Base-by-base conservation (phyloP, 1,140 invertebrate species). In the Chionoecetes opilio region DNA sequence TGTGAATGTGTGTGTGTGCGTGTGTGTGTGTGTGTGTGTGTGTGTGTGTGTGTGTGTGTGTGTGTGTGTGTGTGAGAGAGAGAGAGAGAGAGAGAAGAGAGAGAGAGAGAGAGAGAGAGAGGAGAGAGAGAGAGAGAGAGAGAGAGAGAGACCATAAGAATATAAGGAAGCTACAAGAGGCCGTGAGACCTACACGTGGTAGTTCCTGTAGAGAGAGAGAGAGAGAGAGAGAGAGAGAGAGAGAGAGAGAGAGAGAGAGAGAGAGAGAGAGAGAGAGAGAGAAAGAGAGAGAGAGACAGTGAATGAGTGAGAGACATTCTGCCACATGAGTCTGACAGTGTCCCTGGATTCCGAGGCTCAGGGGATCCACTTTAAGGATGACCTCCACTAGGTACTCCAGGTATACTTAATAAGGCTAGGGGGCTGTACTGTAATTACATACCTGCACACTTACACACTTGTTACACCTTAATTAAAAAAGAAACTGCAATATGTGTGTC, bases 1-100 rank as follows among this genome's bases (percentile, higher is more conserved):
- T 86, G 84, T 86, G 84, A 34, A 32, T 86, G 84, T 86, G 84
- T 86, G 32, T 86, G 84, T 86, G 32, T 35, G 84, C 35, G 35
- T 86, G 32, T 38, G 84, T 35, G 35, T 34, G 3, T 86, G 32
- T 86, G 84, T 35, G 84, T 35, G 14, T 86, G 84, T 85, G 84
- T 85, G 84, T 85, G 84, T 85, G 84, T 86, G 84, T 86, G 32
- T 86, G 84, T 86, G 84, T 86, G 32, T 86, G 84, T 86, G 14
- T 86, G 84, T 26, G 14, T 86, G 11, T 17, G 3, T 34, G 84
- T 31, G n/a, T 86, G n/a, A n/a, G n/a, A n/a, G n/a, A n/a, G n/a
- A n/a, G n/a, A n/a, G n/a, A n/a, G n/a, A n/a, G n/a, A n/a, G n/a
- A n/a, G n/a, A n/a, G n/a, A n/a, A n/a, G n/a, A n/a, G n/a, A n/a